Conservation (phyloP, 2,797 vertebrate genomes). For the Cichlasoma orientale region DNA sequence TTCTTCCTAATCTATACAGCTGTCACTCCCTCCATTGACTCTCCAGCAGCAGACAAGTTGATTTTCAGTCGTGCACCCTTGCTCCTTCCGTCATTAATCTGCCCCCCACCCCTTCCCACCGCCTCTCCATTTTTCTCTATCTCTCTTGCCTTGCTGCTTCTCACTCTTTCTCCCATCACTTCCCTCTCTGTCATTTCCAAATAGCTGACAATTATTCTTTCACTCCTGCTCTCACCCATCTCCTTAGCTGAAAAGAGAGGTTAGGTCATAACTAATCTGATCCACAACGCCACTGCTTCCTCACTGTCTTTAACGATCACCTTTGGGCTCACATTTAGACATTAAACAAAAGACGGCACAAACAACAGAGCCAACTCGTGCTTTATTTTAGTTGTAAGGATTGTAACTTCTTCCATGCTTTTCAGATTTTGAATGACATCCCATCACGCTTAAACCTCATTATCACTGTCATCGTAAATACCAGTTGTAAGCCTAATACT, state of each 20-base stretch:
- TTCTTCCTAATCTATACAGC: conserved; percentile 62
- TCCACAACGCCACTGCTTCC: neutral
- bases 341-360: neutral
- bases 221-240: conserved; percentile 5
- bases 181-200: conserved; percentile 58
- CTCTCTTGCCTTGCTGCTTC: conserved; percentile 43
- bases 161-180: conserved; percentile 39
- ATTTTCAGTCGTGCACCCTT: conserved; percentile 62
- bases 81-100: conserved; percentile 59
- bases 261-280: neutral
- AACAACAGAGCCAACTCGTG: neutral
- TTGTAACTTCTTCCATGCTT: conserved; percentile 15
- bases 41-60: conserved; percentile 61
- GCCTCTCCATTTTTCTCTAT: conserved; percentile 52
- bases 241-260: neutral
- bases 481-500: conserved; percentile 35
- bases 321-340: neutral
- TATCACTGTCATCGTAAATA: conserved; percentile 52
- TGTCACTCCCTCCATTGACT: conserved; percentile 72
- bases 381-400: conserved; percentile 1
- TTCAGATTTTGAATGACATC: conserved; percentile 26
- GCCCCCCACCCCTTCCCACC: conserved; percentile 19
- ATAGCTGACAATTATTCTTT: conserved; percentile 57
- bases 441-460: conserved; percentile 37
- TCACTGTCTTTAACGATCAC: neutral